Conservation (phyloP, 2,797 vertebrate species). For the Coregonus sp. region DNA sequence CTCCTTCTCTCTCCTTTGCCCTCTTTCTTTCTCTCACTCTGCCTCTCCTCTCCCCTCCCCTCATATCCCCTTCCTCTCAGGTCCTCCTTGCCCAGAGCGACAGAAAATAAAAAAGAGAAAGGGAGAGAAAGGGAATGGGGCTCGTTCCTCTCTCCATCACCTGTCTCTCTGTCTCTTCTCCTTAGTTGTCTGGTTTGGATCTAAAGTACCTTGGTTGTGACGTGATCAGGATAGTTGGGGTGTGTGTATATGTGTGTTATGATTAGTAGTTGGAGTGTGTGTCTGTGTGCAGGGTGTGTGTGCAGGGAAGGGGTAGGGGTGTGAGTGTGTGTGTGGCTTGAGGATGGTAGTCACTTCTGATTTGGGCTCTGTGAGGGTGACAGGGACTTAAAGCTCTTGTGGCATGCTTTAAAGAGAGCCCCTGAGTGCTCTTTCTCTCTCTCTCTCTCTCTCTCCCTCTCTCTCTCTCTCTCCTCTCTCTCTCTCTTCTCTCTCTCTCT, state of each 20-base stretch:
- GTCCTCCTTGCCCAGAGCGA: conserved; percentile 64
- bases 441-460: too few relatives aligned
- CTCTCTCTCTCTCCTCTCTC: too few relatives aligned
- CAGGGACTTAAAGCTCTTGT: conserved; percentile 66
- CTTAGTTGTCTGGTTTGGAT: too few relatives aligned
- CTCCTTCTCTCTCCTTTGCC: background rate
- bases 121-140: conserved; percentile 45
- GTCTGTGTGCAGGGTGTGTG: background rate
- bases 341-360: conserved; percentile 71
- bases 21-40: background rate
- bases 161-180: too few relatives aligned
- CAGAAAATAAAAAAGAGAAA: conserved; percentile 63
- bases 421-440: conserved; percentile 53
- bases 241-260: conserved; percentile 40
- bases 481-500: too few relatives aligned
- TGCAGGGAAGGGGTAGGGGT: conserved; percentile 1
- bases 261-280: conserved; percentile 33
- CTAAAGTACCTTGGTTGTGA: conserved; percentile 71
- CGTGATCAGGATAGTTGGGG: conserved; percentile 67
- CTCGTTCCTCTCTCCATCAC: conserved; percentile 55
- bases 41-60: conserved; percentile 37
- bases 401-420: conserved; percentile 64
- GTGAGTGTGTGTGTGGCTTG: conserved; percentile 30
- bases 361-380: conserved; percentile 70
- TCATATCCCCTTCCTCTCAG: conserved; percentile 45